phyloP scores from a whole-genome alignment of 1,140 invertebrate species.

The Zaprionus tsacasi region DNA sequence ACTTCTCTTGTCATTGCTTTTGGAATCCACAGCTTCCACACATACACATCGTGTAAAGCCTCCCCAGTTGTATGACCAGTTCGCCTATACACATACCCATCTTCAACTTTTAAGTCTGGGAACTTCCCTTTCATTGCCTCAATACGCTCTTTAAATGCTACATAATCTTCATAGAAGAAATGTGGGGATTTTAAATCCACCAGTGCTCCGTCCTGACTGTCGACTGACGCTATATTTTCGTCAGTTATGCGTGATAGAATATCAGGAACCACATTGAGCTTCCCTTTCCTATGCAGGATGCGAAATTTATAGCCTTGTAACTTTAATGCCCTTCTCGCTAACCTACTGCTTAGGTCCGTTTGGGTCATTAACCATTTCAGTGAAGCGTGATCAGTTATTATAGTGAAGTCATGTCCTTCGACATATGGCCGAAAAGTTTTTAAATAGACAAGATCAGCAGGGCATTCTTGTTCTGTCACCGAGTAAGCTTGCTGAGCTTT shows the following conservation, averaged over 20 bases:
- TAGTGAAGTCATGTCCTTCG: slow-evolving; percentile 9
- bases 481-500: slow-evolving; percentile 13
- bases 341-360: slow-evolving; percentile 4
- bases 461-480: slow-evolving; percentile 29
- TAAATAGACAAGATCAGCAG: not conserved
- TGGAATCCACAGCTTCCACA: slow-evolving; percentile 13
- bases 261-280: slow-evolving; percentile 5
- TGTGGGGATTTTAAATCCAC: not conserved
- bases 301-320: slow-evolving; percentile 1
- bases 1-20: not conserved
- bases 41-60: too few species aligned
- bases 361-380: slow-evolving; percentile 15
- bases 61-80: too few species aligned
- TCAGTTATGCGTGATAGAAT: not conserved
- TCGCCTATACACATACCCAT: not conserved
- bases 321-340: slow-evolving; percentile 16
- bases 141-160: not conserved
- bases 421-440: slow-evolving; percentile 25
- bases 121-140: not conserved
- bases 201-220: not conserved
- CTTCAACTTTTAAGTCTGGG: not conserved
- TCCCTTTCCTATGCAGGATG: not conserved
- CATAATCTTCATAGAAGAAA: not conserved
- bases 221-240: not conserved
- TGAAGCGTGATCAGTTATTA: not conserved